These are phyloP conservation scores for Zaprionus vittiger DNA, from an alignment of 1,140 invertebrate genomes.

Conservation along the genomic window DNA sequence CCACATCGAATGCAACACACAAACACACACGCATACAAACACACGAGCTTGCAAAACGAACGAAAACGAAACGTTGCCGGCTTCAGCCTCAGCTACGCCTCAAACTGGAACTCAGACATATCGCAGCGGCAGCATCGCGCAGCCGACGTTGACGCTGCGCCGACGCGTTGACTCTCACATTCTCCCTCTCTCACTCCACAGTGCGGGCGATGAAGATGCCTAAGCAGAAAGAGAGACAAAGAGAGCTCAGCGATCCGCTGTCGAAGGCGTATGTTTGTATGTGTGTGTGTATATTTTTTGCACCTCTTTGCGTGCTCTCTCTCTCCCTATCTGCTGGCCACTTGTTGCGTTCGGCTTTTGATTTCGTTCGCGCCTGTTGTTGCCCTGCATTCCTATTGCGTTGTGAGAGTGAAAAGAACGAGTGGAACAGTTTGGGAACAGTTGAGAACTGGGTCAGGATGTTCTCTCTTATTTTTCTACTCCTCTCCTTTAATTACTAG, in stretches of 20 bases:
- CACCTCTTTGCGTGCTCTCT: background rate
- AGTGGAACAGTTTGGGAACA: background rate
- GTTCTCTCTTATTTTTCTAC: background rate
- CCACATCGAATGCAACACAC: conserved; percentile 72
- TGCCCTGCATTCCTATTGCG: background rate
- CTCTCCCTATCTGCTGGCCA: background rate
- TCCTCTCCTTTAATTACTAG: background rate
- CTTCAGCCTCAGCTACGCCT: conserved; percentile 58
- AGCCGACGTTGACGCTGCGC: background rate
- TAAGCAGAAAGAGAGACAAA: background rate
- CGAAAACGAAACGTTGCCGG: conserved; percentile 64
- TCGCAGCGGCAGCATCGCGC: conserved; percentile 6
- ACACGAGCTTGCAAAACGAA: conserved; percentile 41
- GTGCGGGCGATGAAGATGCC: conserved; percentile 1
- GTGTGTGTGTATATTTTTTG: background rate
- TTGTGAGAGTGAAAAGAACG: background rate
- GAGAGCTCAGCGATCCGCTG: background rate
- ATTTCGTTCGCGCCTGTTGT: background rate
- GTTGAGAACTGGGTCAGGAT: background rate
- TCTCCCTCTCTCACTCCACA: conserved; percentile 28
- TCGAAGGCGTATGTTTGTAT: background rate
- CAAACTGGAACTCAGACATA: conserved; percentile 58
- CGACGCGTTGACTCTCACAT: conserved; percentile 48
- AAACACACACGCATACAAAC: conserved; percentile 53
- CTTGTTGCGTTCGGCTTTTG: conserved; percentile 6